Evolutionary conservation across 2,888 invertebrate genomes (phyloP).

Genomic region (Epistrophe eligans): DNA sequence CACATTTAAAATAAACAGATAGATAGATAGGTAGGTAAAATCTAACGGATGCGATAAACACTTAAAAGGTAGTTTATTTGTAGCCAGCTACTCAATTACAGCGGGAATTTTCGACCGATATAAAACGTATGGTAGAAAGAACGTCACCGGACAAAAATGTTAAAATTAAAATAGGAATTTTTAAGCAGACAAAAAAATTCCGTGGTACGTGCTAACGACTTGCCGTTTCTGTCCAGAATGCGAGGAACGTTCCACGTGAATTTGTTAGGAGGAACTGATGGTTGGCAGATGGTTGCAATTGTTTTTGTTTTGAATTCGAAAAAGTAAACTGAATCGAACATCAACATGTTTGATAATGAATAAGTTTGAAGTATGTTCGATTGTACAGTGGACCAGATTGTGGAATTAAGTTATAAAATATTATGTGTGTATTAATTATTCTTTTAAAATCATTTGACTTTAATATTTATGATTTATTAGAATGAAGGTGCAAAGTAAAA

Average conservation of each 20-base stretch:
- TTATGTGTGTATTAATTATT: too few relatives aligned
- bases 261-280: constrained; percentile 50
- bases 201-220: constrained; percentile 50
- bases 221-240: constrained; percentile 59
- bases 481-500: not conserved
- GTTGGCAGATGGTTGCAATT: constrained; percentile 41
- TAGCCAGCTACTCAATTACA: constrained; percentile 15
- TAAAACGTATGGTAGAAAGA: too few relatives aligned
- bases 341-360: constrained; percentile 14
- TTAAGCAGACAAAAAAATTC: constrained; percentile 38
- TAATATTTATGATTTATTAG: not conserved
- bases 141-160: constrained; percentile 54
- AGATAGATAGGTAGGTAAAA: constrained; percentile 3
- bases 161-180: constrained; percentile 29
- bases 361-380: constrained; percentile 3
- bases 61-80: constrained; percentile 31
- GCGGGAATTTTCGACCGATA: constrained; percentile 67
- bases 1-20: constrained; percentile 38
- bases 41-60: constrained; percentile 55
- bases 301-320: constrained; percentile 57
- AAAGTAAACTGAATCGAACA: constrained; percentile 25
- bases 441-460: not conserved
- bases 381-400: constrained; percentile 50
- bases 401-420: too few relatives aligned
- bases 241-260: constrained; percentile 58